A percentile compares a stretch with the other conserved stretches of the same genome.
Conservation (phyloP, 2,113 vertebrate genomes). For the Bubo blakistoni region DNA sequence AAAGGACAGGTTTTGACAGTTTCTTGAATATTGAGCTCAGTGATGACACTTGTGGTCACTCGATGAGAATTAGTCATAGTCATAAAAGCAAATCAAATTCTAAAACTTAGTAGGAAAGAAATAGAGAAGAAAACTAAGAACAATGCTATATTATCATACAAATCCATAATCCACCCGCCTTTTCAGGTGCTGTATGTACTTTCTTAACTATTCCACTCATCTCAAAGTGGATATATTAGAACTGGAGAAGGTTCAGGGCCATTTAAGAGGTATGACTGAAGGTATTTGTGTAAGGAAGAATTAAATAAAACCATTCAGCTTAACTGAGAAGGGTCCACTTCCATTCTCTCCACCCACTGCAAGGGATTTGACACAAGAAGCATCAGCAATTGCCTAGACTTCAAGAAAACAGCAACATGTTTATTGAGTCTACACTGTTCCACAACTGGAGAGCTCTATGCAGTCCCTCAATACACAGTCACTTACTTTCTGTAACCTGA, state of each 20-base stretch:
- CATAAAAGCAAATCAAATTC: neutral
- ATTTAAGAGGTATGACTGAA: neutral
- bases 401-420: neutral
- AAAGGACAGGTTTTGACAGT: neutral
- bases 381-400: neutral
- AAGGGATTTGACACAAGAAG: neutral
- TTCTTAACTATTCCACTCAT: neutral
- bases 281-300: neutral
- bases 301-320: neutral
- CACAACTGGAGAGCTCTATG: accelerated
- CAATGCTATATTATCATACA: neutral
- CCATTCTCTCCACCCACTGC: neutral
- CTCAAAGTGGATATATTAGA: neutral
- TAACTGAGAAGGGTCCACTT: neutral
- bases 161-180: neutral
- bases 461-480: neutral
- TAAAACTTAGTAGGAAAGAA: neutral
- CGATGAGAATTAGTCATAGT: neutral
- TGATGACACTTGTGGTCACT: neutral
- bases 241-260: neutral
- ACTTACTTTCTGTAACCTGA: neutral
- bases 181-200: neutral
- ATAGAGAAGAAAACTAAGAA: neutral
- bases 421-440: neutral
- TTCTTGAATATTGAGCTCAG: neutral